phyloP scores from a whole-genome alignment of 2,888 invertebrate genomes.

The Isoperla grammatica region DNA sequence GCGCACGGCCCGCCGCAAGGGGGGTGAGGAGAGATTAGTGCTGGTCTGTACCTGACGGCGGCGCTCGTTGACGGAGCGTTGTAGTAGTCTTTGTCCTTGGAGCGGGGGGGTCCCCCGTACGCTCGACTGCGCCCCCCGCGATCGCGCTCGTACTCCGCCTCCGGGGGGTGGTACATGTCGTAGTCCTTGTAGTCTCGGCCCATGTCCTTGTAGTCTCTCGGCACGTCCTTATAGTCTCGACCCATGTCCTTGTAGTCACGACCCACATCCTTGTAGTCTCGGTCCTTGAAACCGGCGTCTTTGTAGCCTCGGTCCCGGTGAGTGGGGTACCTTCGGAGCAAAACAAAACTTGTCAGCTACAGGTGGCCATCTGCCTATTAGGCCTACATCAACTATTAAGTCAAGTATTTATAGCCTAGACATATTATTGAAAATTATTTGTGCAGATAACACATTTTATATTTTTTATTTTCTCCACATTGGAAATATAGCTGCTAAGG shows the following conservation, averaged over 20 bases:
- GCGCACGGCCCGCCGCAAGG: neutral
- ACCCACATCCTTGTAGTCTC: neutral
- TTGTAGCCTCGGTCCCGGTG: neutral
- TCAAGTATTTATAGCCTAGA: too few relatives aligned
- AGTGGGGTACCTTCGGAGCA: too few relatives aligned
- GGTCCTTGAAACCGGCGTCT: slow-evolving; percentile 2
- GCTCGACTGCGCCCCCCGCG: neutral
- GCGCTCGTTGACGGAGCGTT: neutral
- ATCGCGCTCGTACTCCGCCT: neutral
- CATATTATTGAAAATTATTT: too few relatives aligned
- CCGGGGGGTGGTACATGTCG: neutral
- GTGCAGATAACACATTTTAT: too few relatives aligned
- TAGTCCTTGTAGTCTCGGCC: neutral
- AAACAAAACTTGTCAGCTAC: too few relatives aligned
- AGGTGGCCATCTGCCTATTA: too few relatives aligned
- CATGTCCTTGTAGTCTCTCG: neutral
- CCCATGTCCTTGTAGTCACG: neutral
- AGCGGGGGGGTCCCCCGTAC: neutral
- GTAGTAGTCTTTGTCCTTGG: slow-evolving; percentile 12
- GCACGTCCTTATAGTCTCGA: neutral
- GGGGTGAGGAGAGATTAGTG: too few relatives aligned
- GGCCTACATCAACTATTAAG: too few relatives aligned
- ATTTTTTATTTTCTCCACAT: too few relatives aligned
- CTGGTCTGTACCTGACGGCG: slow-evolving; percentile 1
- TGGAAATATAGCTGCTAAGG: too few relatives aligned